A percentile compares a stretch with the other conserved stretches of the same genome.
Conservation (phyloP, 2,888 invertebrate genomes). For the Eubasilissa splendida region DNA sequence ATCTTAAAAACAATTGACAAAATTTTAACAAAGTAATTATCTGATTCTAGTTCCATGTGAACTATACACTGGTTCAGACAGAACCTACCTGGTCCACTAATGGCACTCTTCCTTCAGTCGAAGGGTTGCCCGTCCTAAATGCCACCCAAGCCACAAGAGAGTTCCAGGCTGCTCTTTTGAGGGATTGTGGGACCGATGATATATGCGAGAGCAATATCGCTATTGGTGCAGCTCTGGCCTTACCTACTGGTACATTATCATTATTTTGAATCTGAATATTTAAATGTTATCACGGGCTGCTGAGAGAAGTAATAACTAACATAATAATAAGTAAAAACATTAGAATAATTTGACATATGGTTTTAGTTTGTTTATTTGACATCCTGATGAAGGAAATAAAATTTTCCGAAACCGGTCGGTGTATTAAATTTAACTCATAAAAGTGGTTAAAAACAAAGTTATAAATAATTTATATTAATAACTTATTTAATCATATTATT, state of each 20-base stretch:
- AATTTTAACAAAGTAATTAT: too few relatives aligned
- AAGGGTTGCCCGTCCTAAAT: conserved; percentile 90
- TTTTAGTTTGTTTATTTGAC: too few relatives aligned
- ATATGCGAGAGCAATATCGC: conserved; percentile 88
- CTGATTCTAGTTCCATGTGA: conserved; percentile 79
- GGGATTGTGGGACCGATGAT: conserved; percentile 92
- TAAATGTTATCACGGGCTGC: background rate
- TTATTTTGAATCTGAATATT: background rate
- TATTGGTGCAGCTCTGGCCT: conserved; percentile 75
- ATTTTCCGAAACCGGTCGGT: too few relatives aligned
- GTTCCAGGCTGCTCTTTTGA: conserved; percentile 90
- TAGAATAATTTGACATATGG: too few relatives aligned
- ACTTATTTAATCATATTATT: too few relatives aligned
- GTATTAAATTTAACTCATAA: too few relatives aligned
- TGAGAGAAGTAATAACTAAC: too few relatives aligned
- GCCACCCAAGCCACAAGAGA: conserved; percentile 86
- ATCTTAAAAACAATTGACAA: too few relatives aligned
- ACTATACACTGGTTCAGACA: conserved; percentile 84
- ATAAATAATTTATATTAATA: too few relatives aligned
- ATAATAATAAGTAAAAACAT: too few relatives aligned
- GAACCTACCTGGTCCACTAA: conserved; percentile 73
- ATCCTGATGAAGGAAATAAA: too few relatives aligned
- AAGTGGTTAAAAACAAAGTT: too few relatives aligned
- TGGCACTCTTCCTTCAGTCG: conserved; percentile 79
- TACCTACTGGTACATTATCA: conserved; percentile 70